Evolutionary conservation across 2,797 vertebrate species (phyloP).

Genomic region (Champsocephalus gunnari): DNA sequence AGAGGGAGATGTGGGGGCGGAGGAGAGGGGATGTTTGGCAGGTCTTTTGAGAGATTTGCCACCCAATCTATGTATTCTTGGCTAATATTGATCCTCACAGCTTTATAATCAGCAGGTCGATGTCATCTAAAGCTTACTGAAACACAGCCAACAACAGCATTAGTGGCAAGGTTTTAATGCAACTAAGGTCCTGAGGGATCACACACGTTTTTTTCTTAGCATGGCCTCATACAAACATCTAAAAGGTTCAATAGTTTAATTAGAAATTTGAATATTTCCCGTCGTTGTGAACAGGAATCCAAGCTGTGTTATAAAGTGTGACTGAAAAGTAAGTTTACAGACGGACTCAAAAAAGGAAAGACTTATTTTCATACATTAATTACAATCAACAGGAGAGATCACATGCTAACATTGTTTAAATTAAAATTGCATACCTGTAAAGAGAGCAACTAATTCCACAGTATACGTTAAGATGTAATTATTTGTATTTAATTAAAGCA

Average conservation of each 20-base stretch:
- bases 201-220: background rate
- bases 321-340: background rate
- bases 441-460: slow-evolving; percentile 9
- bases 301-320: slow-evolving; percentile 3
- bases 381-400: slow-evolving; percentile 17
- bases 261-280: background rate
- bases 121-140: slow-evolving; percentile 60
- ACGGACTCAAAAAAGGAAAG: background rate
- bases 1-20: slow-evolving; percentile 38
- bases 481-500: background rate
- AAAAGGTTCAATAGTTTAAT: slow-evolving; percentile 10
- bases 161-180: slow-evolving; percentile 58
- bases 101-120: slow-evolving; percentile 74
- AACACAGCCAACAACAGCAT: slow-evolving; percentile 58
- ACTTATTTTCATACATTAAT: background rate
- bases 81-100: slow-evolving; percentile 73
- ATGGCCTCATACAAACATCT: slow-evolving; percentile 18
- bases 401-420: background rate
- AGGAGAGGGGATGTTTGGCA: slow-evolving; percentile 53
- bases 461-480: background rate
- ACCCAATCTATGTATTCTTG: slow-evolving; percentile 74
- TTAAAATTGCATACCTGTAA: slow-evolving; percentile 18
- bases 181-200: slow-evolving; percentile 40
- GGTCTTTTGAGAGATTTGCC: slow-evolving; percentile 71
- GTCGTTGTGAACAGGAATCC: background rate